phyloP scores from a whole-genome alignment of 37 sponge, comb jelly and placozoan species.

The Lycopodina hypogea region DNA sequence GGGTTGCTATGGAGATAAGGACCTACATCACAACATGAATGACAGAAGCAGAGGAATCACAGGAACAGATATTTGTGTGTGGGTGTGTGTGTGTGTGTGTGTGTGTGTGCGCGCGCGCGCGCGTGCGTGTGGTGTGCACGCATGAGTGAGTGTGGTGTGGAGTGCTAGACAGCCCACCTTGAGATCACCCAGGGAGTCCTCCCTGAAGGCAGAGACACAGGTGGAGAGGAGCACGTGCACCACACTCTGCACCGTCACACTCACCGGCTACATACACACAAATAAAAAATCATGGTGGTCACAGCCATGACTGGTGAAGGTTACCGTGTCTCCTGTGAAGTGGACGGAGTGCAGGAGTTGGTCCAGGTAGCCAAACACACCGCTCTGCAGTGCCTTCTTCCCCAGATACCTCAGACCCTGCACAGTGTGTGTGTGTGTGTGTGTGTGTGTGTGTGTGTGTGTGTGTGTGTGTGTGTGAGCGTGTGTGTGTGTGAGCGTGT shows the following conservation, averaged over 20 bases:
- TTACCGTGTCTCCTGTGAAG: constrained; percentile 55
- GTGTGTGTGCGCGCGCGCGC: too few relatives aligned
- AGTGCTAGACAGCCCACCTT: too few relatives aligned
- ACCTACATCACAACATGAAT: constrained; percentile 8
- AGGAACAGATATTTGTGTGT: too few relatives aligned
- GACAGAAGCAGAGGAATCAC: too few relatives aligned
- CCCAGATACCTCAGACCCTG: constrained; percentile 32
- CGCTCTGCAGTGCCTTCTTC: constrained; percentile 33
- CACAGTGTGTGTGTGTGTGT: not conserved
- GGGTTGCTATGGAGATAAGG: constrained; percentile 36
- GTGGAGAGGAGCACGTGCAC: constrained; percentile 36
- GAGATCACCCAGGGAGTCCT: constrained; percentile 48
- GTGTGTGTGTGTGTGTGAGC: not conserved
- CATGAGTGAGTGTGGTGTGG: not conserved
- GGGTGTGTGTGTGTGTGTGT: too few relatives aligned
- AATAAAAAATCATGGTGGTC: not conserved
- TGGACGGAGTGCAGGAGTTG: constrained; percentile 27
- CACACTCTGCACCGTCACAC: constrained; percentile 12
- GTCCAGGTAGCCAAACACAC: constrained; percentile 48
- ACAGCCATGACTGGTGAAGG: not conserved
- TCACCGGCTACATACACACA: constrained; percentile 45
- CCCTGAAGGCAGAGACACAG: constrained; percentile 36
- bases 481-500: not conserved
- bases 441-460: too few relatives aligned
- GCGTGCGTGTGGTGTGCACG: too few relatives aligned